Conservation (phyloP, 2,888 invertebrate species). For the Phlogophora meticulosa region DNA sequence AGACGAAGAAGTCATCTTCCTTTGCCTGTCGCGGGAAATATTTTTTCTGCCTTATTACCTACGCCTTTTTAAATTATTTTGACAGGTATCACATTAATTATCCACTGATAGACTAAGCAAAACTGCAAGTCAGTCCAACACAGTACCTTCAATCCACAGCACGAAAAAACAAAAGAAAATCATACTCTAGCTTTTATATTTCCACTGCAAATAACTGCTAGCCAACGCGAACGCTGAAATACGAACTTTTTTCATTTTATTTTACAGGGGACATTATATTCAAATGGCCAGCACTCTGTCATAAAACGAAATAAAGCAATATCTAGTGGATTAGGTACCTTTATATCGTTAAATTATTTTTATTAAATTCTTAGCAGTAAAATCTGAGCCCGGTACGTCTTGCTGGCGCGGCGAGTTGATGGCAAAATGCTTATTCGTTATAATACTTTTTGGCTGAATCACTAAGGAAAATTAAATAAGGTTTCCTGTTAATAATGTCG, state of each 20-base stretch:
- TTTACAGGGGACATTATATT: slow-evolving; percentile 42
- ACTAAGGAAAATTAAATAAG: background rate
- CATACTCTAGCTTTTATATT: background rate
- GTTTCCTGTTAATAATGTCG: background rate
- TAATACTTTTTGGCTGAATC: background rate
- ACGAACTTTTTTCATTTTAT: slow-evolving; percentile 44
- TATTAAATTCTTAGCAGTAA: slow-evolving; percentile 57
- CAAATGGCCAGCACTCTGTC: slow-evolving; percentile 31
- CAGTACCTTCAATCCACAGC: background rate
- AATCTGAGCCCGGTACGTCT: slow-evolving; percentile 14
- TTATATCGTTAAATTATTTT: slow-evolving; percentile 61
- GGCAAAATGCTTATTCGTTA: slow-evolving; percentile 6
- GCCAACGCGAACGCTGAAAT: slow-evolving; percentile 7
- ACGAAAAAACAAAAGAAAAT: background rate
- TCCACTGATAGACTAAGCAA: background rate
- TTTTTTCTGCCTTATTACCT: too few relatives aligned
- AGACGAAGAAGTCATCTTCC: too few relatives aligned
- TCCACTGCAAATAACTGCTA: slow-evolving; percentile 15
- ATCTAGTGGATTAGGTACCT: slow-evolving; percentile 53
- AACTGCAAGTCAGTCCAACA: background rate
- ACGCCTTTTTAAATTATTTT: too few relatives aligned
- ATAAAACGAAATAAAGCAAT: slow-evolving; percentile 62
- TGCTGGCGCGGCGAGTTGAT: slow-evolving; percentile 14
- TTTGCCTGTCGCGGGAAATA: too few relatives aligned
- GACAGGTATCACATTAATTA: background rate